Evolutionary conservation across 2,797 vertebrate species (phyloP).

Genomic region (Acanthiza pusilla): DNA sequence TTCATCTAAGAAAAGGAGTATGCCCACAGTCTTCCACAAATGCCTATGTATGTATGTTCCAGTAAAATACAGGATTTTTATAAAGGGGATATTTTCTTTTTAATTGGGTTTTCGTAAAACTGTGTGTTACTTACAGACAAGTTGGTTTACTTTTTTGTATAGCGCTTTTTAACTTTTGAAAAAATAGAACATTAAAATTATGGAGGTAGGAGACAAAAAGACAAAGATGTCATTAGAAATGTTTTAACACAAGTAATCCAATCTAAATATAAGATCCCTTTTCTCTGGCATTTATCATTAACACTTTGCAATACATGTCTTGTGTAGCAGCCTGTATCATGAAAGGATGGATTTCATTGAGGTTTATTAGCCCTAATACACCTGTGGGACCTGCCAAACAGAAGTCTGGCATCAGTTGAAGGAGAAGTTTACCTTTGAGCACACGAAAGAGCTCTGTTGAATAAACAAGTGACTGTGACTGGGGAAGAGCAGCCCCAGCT

Average conservation of each 20-base stretch:
- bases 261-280: background rate
- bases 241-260: background rate
- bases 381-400: accelerated
- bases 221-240: background rate
- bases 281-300: background rate
- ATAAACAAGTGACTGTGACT: no score
- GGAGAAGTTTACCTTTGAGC: background rate
- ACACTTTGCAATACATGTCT: background rate
- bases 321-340: background rate
- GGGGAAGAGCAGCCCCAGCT: accelerated
- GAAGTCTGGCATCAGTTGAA: background rate
- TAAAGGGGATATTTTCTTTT: background rate
- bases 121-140: background rate
- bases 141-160: background rate
- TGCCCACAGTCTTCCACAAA: background rate
- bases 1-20: background rate
- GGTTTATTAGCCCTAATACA: background rate
- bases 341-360: background rate
- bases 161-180: background rate
- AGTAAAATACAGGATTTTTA: background rate
- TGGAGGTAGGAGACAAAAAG: background rate
- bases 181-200: background rate
- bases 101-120: background rate
- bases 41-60: background rate
- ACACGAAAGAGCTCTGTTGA: background rate